A percentile compares a stretch with the other conserved stretches of the same genome.
These are phyloP conservation scores for Pantala flavescens DNA, from an alignment of 1,140 invertebrate genomes.

Conservation along the genomic window DNA sequence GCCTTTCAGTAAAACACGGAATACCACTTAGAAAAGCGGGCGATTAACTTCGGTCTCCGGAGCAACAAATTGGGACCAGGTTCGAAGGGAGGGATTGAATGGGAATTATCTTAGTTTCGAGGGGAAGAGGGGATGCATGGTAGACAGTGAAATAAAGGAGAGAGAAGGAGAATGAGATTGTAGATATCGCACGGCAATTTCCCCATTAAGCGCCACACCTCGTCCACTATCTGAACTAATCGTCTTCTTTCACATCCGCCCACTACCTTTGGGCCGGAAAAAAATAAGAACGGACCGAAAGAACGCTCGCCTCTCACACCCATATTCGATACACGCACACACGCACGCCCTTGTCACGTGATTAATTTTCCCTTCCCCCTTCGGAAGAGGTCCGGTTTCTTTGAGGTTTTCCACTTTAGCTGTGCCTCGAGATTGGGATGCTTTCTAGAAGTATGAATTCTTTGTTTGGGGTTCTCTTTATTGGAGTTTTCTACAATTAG, in stretches of 20 bases:
- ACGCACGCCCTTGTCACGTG: constrained; percentile 6
- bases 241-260: background rate
- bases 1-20: too few relatives aligned
- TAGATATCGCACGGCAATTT: constrained; percentile 9
- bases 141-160: background rate
- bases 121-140: background rate
- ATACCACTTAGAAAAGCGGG: too few relatives aligned
- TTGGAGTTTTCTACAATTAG: too few relatives aligned
- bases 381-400: background rate
- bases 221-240: background rate
- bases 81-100: background rate
- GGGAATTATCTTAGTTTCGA: background rate
- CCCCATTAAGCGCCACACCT: constrained; percentile 6
- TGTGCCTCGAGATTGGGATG: background rate
- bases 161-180: background rate
- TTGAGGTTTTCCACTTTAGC: constrained; percentile 5
- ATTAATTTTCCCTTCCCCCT: background rate
- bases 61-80: too few relatives aligned
- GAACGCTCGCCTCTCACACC: background rate
- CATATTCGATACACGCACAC: background rate
- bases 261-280: background rate
- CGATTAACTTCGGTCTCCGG: too few relatives aligned
- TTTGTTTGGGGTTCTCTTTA: too few relatives aligned
- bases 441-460: too few relatives aligned
- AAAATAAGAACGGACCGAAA: background rate